A percentile compares a stretch with the other conserved stretches of the same genome.
phyloP scores from a whole-genome alignment of 2,888 invertebrate species.

The Thereva nobilitata region DNA sequence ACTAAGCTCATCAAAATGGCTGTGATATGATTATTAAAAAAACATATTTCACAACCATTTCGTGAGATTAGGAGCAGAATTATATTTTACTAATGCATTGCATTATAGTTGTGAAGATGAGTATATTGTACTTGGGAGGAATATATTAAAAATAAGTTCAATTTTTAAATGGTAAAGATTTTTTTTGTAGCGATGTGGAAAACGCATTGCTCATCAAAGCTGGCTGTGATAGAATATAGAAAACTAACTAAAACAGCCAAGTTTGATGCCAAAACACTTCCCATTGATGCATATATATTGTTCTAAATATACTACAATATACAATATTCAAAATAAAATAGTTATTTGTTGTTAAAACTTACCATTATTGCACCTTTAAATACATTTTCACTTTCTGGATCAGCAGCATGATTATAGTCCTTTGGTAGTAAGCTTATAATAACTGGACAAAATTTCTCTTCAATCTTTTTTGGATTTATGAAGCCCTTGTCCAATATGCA shows the following conservation, averaged over 20 bases:
- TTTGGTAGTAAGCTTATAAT: constrained; percentile 26
- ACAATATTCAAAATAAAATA: background rate
- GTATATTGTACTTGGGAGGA: no score
- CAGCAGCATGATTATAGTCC: constrained; percentile 17
- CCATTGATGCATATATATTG: constrained; percentile 6
- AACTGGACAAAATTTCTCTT: constrained; percentile 36
- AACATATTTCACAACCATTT: constrained; percentile 42
- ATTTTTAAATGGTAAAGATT: background rate
- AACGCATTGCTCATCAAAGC: constrained; percentile 58
- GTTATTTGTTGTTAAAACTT: constrained; percentile 11
- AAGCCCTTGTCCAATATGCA: constrained; percentile 28
- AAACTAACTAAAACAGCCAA: constrained; percentile 55
- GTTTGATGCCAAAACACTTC: constrained; percentile 54
- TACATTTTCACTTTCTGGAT: constrained; percentile 22
- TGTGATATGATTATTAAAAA: constrained; percentile 36
- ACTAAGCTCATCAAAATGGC: constrained; percentile 42
- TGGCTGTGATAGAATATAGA: constrained; percentile 57
- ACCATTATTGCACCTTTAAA: constrained; percentile 34
- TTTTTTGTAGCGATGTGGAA: constrained; percentile 35
- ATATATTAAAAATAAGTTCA: background rate
- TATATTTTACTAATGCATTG: background rate
- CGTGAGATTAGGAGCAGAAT: constrained; percentile 37
- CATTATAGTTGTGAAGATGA: background rate
- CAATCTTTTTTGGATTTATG: constrained; percentile 36
- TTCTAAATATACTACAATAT: background rate